Evolutionary conservation across 2,888 invertebrate species (phyloP).

Genomic region (Nowickia ferox): DNA sequence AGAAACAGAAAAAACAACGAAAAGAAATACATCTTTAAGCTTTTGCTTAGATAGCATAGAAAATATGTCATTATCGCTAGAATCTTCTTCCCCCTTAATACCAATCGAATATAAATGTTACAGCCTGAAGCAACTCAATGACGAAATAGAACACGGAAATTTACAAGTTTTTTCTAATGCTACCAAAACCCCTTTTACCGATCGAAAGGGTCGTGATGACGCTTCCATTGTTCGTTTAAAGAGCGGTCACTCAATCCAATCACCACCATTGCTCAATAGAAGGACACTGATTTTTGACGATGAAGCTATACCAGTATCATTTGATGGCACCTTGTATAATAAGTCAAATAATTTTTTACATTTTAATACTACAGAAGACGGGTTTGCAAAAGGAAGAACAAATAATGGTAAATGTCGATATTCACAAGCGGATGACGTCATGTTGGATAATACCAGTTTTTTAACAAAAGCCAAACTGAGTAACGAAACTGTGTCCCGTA

Average conservation of each 20-base stretch:
- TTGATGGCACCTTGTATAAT: neutral
- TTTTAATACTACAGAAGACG: slow-evolving; percentile 11
- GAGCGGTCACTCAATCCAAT: slow-evolving; percentile 43
- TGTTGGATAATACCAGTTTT: slow-evolving; percentile 77
- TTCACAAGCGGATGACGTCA: slow-evolving; percentile 76
- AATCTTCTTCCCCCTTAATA: slow-evolving; percentile 73
- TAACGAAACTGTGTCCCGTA: slow-evolving; percentile 76
- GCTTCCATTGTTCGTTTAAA: slow-evolving; percentile 42
- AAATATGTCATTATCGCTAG: slow-evolving; percentile 45
- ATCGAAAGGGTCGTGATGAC: slow-evolving; percentile 55
- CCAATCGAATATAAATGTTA: slow-evolving; percentile 74
- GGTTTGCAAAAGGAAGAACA: neutral
- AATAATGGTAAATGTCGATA: slow-evolving; percentile 71
- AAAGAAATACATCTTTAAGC: slow-evolving; percentile 34
- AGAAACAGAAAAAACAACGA: neutral
- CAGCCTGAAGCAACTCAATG: slow-evolving; percentile 77
- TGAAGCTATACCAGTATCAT: slow-evolving; percentile 29
- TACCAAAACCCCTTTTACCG: slow-evolving; percentile 73
- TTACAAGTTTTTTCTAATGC: slow-evolving; percentile 74
- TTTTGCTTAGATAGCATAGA: slow-evolving; percentile 49
- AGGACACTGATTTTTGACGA: slow-evolving; percentile 50
- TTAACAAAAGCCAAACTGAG: slow-evolving; percentile 75
- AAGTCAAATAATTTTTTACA: slow-evolving; percentile 19
- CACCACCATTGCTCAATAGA: slow-evolving; percentile 20
- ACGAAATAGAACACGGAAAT: slow-evolving; percentile 77